A percentile compares a stretch with the other conserved stretches of the same genome.
phyloP scores from a whole-genome alignment of 1,140 invertebrate species.

The Melanaphis sacchari region DNA sequence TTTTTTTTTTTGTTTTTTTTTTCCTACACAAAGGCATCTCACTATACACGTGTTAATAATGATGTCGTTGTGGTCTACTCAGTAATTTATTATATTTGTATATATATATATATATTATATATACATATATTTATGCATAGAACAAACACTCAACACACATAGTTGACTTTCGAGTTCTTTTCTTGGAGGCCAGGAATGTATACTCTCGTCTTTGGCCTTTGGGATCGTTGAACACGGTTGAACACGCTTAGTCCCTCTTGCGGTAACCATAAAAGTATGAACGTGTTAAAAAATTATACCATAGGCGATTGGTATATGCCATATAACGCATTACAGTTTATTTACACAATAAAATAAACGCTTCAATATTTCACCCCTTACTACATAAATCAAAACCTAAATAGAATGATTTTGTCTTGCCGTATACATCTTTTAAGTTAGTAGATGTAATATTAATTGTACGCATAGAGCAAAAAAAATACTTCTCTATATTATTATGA shows the following conservation, averaged over 20 bases:
- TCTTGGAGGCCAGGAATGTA: not conserved
- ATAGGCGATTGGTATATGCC: not conserved
- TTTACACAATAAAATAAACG: not conserved
- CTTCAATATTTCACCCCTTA: not conserved
- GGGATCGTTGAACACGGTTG: not conserved
- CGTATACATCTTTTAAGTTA: not conserved
- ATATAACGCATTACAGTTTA: not conserved
- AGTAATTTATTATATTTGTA: not conserved
- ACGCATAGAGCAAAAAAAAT: not conserved
- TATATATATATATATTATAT: too few species aligned
- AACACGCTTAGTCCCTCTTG: not conserved
- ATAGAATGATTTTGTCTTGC: not conserved
- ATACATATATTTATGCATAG: too few species aligned
- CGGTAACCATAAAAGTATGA: not conserved
- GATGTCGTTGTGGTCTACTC: not conserved
- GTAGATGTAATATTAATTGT: too few species aligned
- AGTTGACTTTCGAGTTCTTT: not conserved
- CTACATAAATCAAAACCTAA: not conserved
- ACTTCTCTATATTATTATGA: not conserved
- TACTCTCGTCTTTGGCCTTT: not conserved
- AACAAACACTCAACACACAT: not conserved
- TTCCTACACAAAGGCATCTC: not conserved
- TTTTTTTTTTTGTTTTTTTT: not conserved
- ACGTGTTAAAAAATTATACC: not conserved
- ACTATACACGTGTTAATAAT: not conserved